Base-by-base conservation (phyloP, 2,113 vertebrate species). In the Noturus placidus region DNA sequence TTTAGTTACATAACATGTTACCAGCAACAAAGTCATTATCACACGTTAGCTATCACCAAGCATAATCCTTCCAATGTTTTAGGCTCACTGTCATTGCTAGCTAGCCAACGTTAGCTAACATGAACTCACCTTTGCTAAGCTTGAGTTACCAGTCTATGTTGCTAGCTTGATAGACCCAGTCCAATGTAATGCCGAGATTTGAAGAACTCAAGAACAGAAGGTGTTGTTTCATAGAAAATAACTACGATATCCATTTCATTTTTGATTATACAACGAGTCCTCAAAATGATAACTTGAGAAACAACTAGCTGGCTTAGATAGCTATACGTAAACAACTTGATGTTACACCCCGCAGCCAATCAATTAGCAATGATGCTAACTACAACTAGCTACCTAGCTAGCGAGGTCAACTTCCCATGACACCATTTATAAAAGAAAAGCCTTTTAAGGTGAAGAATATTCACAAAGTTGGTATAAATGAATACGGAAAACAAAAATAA, bases 291-390 rank as follows among this genome's bases (percentile, higher is more conserved):
- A 81, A 30, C 42, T 52, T 30, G n/a, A n/a, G 3, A 70, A 82
- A 72, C 54, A 70, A 57, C 46, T 42, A 87, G 79, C 86, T 52
- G 54, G 22, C 63, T 61, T 30, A 30, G 81, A 79, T 69, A 90
- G 52, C 87, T 72, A 63, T 19, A 63, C 86, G 88, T 90, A 90
- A 90, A 90, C 88, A 90, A 87, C 42, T 87, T 59, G 84, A 72
- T 70, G 80, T 83, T 30, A 27, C 79, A 72, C 69, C 50, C 57
- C 63, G 70, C 67, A 85, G 72, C n/a, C 86, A 87, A 61, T 87
- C 38, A 54, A 78, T 88, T 78, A 85, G 84, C 84, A 33, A 42
- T 8, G 54, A 57, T 57, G 84, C 84, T 85, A 85, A 76, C 33
- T 42, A 76, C 70, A 85, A 59, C 33, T 50, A 42, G 25, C 84